Conservation (phyloP, 1,140 invertebrate species). For the Camponotus vicinus region DNA sequence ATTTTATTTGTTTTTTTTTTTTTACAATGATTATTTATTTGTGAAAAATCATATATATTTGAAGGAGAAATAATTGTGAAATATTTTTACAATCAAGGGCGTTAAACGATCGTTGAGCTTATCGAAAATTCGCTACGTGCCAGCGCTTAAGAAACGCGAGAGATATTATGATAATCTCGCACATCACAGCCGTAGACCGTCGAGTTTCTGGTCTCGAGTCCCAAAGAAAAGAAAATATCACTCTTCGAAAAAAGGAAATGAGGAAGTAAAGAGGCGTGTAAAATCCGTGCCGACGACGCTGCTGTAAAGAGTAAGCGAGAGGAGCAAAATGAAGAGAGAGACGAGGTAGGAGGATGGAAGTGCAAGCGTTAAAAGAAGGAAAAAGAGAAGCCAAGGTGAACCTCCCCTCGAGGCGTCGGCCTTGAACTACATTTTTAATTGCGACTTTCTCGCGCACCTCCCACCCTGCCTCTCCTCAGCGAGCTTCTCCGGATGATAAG, state of each 20-base stretch:
- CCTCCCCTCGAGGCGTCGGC: slow-evolving; percentile 78
- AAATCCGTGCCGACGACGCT: slow-evolving; percentile 31
- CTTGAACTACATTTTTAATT: slow-evolving; percentile 87
- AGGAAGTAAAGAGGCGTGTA: slow-evolving; percentile 26
- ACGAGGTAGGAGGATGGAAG: slow-evolving; percentile 41
- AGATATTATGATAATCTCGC: slow-evolving; percentile 20
- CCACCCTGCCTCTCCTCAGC: slow-evolving; percentile 40
- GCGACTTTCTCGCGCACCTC: slow-evolving; percentile 75
- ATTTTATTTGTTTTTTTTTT: not conserved
- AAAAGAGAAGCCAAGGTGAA: slow-evolving; percentile 74
- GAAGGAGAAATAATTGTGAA: not conserved
- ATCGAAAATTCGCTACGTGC: too few species aligned
- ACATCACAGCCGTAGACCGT: slow-evolving; percentile 3
- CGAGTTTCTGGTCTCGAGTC: slow-evolving; percentile 11
- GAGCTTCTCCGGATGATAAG: slow-evolving; percentile 78
- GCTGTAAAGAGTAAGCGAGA: not conserved
- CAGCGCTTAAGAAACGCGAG: not conserved
- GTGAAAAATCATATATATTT: not conserved
- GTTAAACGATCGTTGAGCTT: too few species aligned
- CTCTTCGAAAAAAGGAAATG: slow-evolving; percentile 63
- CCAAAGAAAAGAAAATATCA: slow-evolving; percentile 24
- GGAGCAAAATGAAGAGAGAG: slow-evolving; percentile 11
- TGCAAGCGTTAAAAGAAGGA: slow-evolving; percentile 54
- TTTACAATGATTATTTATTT: not conserved
- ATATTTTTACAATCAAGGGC: not conserved